Base-by-base conservation (phyloP, 2,113 vertebrate species). In the Stercorarius parasiticus region DNA sequence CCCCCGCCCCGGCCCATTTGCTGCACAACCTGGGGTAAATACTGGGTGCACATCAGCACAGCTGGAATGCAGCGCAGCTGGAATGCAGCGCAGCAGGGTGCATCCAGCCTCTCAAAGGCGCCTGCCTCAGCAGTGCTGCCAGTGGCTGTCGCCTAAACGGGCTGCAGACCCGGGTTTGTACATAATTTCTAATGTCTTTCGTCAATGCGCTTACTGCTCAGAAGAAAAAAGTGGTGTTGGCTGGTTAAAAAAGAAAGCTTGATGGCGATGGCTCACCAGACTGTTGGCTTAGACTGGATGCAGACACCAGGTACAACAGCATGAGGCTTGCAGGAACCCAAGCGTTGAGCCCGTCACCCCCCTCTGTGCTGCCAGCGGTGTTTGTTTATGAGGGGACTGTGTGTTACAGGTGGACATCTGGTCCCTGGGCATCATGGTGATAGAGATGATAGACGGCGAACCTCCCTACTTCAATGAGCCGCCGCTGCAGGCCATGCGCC, bases 371-470 rank as follows among this genome's bases (percentile, higher is more conserved):
- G 4, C 20, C 88, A 7, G 64, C 4, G 7, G 59, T 16, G 47
- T 23, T 86, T 16, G 47, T 23, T 86, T 9, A 11, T 0, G 13
- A 42, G 6, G 6, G 4, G 29, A 1, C 23, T 80, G 21, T 97
- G 36, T 93, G 78, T 94, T 96, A 7, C 96, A 98, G 98, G 98
- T 99, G 96, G 99, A 99, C 77, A 99, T 99, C 97, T 99, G 99
- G 99, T 99, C 99, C 64, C 98, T 99, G 55, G 99, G 99, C 62
- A 99, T 99, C 97, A 99, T 99, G 99, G 99, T 99, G 93, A 99
- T 99, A 19, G 99, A 99, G 97, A 99, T 99, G 99, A 99, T 99
- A 21, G 99, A 99, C 0, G 99, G 99, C 0, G 99, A 99, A 27
- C 99, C 99, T 7, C 99, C 99, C 1, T 99, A 99, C 96, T 99